These are phyloP conservation scores for Hyppa rectilinea DNA, from an alignment of 2,888 invertebrate genomes.

Conservation along the genomic window DNA sequence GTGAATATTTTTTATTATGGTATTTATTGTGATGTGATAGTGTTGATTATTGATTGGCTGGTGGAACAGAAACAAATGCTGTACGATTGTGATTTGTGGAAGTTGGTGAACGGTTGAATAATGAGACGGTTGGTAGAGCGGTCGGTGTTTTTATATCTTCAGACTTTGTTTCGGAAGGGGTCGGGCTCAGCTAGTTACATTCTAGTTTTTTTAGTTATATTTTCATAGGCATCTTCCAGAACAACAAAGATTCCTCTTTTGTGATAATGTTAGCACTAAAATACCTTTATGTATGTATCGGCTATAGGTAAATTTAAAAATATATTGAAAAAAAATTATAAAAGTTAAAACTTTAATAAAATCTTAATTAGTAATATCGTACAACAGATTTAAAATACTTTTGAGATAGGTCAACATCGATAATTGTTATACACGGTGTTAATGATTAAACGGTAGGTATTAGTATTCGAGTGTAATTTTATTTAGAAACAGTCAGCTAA, in stretches of 20 bases:
- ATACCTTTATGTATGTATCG: not conserved
- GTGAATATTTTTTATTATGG: not conserved
- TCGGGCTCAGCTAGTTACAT: not conserved
- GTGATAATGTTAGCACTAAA: not conserved
- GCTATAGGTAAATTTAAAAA: slow-evolving; percentile 15
- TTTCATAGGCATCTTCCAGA: too few species aligned
- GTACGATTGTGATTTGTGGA: not conserved
- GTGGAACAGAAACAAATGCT: not conserved
- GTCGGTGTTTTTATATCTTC: not conserved
- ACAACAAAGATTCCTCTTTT: too few species aligned
- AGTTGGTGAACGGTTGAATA: not conserved
- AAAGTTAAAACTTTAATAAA: slow-evolving; percentile 52
- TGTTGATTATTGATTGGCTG: not conserved
- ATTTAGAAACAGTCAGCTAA: not conserved
- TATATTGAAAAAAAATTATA: slow-evolving; percentile 11
- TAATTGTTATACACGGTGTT: slow-evolving; percentile 23
- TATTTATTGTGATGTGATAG: slow-evolving; percentile 3
- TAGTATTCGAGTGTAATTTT: not conserved
- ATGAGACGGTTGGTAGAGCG: not conserved
- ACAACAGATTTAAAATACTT: slow-evolving; percentile 25
- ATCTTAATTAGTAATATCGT: slow-evolving; percentile 20
- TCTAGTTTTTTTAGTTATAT: too few species aligned
- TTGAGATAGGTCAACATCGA: slow-evolving; percentile 10
- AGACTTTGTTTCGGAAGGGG: not conserved
- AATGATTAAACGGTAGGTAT: not conserved